Evolutionary conservation across 2,113 vertebrate genomes (phyloP), one percentile per base, ranked within the genome.

Genomic region (Astatotilapia flaviijosephi): DNA sequence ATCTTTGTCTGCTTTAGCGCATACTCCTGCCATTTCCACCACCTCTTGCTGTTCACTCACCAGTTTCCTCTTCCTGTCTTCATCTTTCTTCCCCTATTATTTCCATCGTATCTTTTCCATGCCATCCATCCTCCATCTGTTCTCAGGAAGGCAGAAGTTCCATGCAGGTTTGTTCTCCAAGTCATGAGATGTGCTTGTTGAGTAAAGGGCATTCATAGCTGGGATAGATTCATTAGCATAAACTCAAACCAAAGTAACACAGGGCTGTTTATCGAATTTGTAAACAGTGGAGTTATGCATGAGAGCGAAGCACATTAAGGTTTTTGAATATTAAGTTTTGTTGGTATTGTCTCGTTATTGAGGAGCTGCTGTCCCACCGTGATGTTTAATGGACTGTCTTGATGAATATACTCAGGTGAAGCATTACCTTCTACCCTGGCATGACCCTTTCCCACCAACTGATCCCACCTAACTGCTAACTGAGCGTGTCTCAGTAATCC

Each of bases 161-260:
- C 94, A 62, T 92, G 95, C 96, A 97, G 96, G 96, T 97, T 96
- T 95, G 96, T 97, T 94, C 90, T 88, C 60, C 86, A 80, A 82
- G 91, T 92, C 90, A 83, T 92, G 82, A 93, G 93, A 83, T 88
- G 87, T 87, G 87, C 82, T 93, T 90, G 80, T 68, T 83, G 79
- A 79, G 84, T 79, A 23, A 68, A 82, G 83, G 79, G 26, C 49
- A 35, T 83, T 49, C 5, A 8, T 70, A 26, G 51, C n/a, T 6
- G 73, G 58, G 62, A 55, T 28, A 7, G 82, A 53, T 45, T 51
- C 10, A 42, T 55, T 68, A 35, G 60, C 79, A n/a, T 80, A 60
- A 82, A 40, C 28, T 81, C 58, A 45, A 23, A 37, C 33, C 12
- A 35, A n/a, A 26, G 4, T 23, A 60, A 37, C 11, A 21, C 42